Evolutionary conservation across 2,797 vertebrate species (phyloP), one percentile per base, ranked within the genome.

Genomic region (Gadopsis bispinosus): DNA sequence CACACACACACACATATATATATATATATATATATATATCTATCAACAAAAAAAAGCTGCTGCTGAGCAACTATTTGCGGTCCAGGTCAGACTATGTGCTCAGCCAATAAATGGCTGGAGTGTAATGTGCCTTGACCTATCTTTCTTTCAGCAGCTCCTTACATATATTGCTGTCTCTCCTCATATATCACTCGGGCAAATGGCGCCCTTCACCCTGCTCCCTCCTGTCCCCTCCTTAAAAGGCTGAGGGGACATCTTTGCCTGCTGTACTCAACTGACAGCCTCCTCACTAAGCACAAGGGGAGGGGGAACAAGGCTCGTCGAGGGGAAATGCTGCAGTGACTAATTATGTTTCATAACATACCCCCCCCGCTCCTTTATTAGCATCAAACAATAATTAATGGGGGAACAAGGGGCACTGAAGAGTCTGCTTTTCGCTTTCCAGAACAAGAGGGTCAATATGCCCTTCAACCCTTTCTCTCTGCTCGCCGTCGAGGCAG

Each of bases 121-220:
- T 92, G 92, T 93, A 95, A 94, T 92, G 91, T 91, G 87, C 90
- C 89, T 91, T 92, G 93, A 94, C 93, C 93, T 83, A 89, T 91
- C 92, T 89, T 93, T 94, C 93, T 95, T 91, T 94, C 89, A 92
- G 93, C 90, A 85, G 90, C 87, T 92, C 88, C 93, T 93, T 93
- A 92, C 92, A 87, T 87, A 91, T 91, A 94, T 91, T 91, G 93
- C 92, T 64, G 87, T 93, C 90, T 92, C 92, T 91, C 85, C 89
- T 91, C 88, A 84, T 95, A 93, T 90, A 95, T 95, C 94, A 94
- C 80, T 60, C 37, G 79, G 87, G 90, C 88, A 94, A 94, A 95
- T 90, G 91, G 89, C 62, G 86, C 92, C 91, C 93, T 93, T 92
- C 90, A 91, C 87, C 92, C 89, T 70, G 74, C 71, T 81, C 89